Conservation (phyloP, 1,140 invertebrate genomes). For the Drosophila bocqueti region DNA sequence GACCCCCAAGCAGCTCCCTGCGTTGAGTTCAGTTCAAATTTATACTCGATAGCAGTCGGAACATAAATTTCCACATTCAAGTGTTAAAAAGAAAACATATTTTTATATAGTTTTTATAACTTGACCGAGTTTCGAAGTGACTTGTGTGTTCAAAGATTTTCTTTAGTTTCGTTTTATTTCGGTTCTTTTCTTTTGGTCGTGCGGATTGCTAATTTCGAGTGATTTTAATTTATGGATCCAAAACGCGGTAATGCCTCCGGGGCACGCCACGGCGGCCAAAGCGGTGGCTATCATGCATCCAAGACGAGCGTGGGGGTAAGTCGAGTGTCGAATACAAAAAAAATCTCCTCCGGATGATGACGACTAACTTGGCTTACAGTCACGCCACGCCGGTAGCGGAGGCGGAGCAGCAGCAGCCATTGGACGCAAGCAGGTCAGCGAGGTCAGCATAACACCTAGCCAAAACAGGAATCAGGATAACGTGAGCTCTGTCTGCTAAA, state of each 20-base stretch:
- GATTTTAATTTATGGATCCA: slow-evolving; percentile 63
- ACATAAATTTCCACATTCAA: slow-evolving; percentile 21
- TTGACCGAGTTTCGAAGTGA: slow-evolving; percentile 31
- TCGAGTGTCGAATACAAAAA: slow-evolving; percentile 31
- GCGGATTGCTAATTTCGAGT: slow-evolving; percentile 48
- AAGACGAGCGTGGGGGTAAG: slow-evolving; percentile 71
- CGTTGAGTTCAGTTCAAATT: slow-evolving; percentile 53
- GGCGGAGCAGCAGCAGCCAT: slow-evolving; percentile 8
- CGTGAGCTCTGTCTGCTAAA: slow-evolving; percentile 34
- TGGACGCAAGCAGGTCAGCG: slow-evolving; percentile 60
- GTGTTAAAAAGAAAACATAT: slow-evolving; percentile 37
- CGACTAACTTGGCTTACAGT: slow-evolving; percentile 49
- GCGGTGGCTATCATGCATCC: slow-evolving; percentile 42
- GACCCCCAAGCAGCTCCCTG: background rate
- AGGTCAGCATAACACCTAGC: slow-evolving; percentile 77
- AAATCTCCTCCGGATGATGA: slow-evolving; percentile 7
- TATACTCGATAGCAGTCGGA: slow-evolving; percentile 51
- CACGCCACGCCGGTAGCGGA: slow-evolving; percentile 39
- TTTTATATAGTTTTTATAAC: slow-evolving; percentile 51
- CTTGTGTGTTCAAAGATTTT: slow-evolving; percentile 41
- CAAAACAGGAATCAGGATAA: slow-evolving; percentile 63
- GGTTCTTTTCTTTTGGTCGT: slow-evolving; percentile 43
- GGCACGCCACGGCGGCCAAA: slow-evolving; percentile 51
- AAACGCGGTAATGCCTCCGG: slow-evolving; percentile 56
- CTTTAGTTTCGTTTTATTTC: background rate